phyloP scores from a whole-genome alignment of 2,888 invertebrate genomes.

The Hylaea fasciaria region DNA sequence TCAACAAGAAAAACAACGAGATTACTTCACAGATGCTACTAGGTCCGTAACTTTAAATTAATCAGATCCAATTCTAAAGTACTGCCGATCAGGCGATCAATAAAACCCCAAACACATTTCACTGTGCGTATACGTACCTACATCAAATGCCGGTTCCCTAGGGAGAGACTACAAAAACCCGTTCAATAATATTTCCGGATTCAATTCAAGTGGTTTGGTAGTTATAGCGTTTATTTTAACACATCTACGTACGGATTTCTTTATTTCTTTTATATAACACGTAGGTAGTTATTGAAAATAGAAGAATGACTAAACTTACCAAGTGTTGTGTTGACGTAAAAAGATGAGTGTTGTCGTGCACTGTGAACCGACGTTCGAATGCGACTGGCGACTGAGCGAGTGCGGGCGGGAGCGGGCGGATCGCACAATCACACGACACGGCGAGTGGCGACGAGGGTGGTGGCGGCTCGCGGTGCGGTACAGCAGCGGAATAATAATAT shows the following conservation, averaged over 20 bases:
- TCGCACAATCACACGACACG: slow-evolving; percentile 15
- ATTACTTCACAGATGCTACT: background rate
- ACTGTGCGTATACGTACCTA: slow-evolving; percentile 35
- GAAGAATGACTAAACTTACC: slow-evolving; percentile 63
- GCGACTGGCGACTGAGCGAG: slow-evolving; percentile 72
- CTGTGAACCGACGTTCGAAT: slow-evolving; percentile 63
- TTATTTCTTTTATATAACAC: background rate
- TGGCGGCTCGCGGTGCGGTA: slow-evolving; percentile 53
- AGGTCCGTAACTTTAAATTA: background rate
- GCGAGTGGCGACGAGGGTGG: slow-evolving; percentile 49
- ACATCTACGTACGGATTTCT: background rate
- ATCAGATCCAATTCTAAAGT: slow-evolving; percentile 23
- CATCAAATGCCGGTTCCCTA: slow-evolving; percentile 55
- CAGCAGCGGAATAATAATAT: slow-evolving; percentile 48
- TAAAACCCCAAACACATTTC: slow-evolving; percentile 48
- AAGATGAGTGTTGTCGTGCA: slow-evolving; percentile 59
- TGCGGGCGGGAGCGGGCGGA: slow-evolving; percentile 35
- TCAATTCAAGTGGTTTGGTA: background rate
- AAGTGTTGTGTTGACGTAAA: slow-evolving; percentile 60
- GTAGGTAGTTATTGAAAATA: slow-evolving; percentile 14
- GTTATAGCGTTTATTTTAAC: too few species aligned
- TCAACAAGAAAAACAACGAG: background rate
- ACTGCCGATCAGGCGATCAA: slow-evolving; percentile 55
- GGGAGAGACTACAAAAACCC: slow-evolving; percentile 41
- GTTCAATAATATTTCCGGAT: slow-evolving; percentile 1